Evolutionary conservation across 1,140 invertebrate species (phyloP).

Genomic region (Mamestra configurata): DNA sequence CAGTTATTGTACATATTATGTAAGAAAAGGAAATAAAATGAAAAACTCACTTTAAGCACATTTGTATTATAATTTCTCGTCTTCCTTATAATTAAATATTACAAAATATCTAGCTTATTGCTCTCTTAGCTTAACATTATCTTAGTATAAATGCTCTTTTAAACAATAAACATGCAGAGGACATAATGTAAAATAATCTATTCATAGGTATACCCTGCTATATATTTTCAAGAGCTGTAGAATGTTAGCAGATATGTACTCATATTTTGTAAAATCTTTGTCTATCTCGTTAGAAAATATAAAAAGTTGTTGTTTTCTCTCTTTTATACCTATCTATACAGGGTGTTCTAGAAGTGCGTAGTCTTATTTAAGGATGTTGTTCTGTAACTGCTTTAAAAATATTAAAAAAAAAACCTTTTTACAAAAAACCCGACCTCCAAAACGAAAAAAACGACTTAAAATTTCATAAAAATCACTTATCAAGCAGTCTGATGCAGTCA

Average conservation of each 20-base stretch:
- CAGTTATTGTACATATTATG: background rate
- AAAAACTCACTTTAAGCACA: conserved; percentile 73
- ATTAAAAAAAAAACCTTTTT: no score
- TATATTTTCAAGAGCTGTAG: background rate
- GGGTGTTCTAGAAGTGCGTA: no score
- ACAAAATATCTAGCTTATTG: conserved; percentile 66
- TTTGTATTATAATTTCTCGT: conserved; percentile 67
- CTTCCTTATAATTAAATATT: conserved; percentile 60
- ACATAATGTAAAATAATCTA: background rate
- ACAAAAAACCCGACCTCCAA: no score
- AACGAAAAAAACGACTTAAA: no score
- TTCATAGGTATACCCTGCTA: conserved; percentile 53
- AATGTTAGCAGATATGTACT: background rate
- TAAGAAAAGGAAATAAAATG: conserved; percentile 53
- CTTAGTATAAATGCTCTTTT: conserved; percentile 37
- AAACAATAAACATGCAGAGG: conserved; percentile 50
- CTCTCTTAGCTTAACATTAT: conserved; percentile 60
- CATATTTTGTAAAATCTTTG: conserved; percentile 25
- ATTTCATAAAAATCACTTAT: no score
- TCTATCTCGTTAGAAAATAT: conserved; percentile 10
- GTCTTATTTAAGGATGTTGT: no score
- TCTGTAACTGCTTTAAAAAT: no score
- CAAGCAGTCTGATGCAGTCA: no score
- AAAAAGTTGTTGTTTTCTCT: background rate
- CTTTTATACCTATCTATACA: background rate